Base-by-base conservation (phyloP, 1,140 invertebrate species). In the Daktulosphaira vitifoliae region DNA sequence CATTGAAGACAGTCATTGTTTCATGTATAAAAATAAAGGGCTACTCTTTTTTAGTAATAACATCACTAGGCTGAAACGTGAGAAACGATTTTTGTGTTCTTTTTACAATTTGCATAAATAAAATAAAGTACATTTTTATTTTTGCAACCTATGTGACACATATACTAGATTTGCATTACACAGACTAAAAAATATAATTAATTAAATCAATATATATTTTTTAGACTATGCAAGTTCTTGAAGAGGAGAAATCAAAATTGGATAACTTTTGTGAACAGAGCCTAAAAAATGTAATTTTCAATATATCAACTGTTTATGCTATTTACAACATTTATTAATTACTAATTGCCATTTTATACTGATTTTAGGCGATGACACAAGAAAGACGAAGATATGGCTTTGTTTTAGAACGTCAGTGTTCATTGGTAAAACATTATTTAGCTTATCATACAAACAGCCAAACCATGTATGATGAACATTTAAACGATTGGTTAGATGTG, bases 301-400 rank as follows among this genome's bases (percentile, higher is more conserved):
- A 7, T 25, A n/a, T n/a, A n/a, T n/a, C n/a, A n/a, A n/a, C n/a
- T n/a, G n/a, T n/a, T n/a, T n/a, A n/a, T n/a, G n/a, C n/a, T n/a
- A n/a, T n/a, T n/a, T n/a, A n/a, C n/a, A n/a, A n/a, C n/a, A n/a
- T n/a, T n/a, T n/a, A n/a, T n/a, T n/a, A n/a, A n/a, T n/a, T n/a
- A n/a, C n/a, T n/a, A n/a, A n/a, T n/a, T n/a, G n/a, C n/a, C 13
- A 15, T 42, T 42, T 6, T 42, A 42, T 15, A 71, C n/a, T 71
- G 69, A 68, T 74, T 74, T 29, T 74, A 96, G 91, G 92, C 92
- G 39, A 88, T 95, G 83, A 90, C 90, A 39, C 92, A 96, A 76
- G 92, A 96, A 75, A 81, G 92, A 67, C 81, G 91, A 66, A 83
- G 91, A 69, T 95, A 95, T 75, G 92, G 92, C 49, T 96, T 95